Evolutionary conservation across 2,797 vertebrate genomes (phyloP), one percentile per base, ranked within the genome.

Genomic region (Mormyrops boulengeri): DNA sequence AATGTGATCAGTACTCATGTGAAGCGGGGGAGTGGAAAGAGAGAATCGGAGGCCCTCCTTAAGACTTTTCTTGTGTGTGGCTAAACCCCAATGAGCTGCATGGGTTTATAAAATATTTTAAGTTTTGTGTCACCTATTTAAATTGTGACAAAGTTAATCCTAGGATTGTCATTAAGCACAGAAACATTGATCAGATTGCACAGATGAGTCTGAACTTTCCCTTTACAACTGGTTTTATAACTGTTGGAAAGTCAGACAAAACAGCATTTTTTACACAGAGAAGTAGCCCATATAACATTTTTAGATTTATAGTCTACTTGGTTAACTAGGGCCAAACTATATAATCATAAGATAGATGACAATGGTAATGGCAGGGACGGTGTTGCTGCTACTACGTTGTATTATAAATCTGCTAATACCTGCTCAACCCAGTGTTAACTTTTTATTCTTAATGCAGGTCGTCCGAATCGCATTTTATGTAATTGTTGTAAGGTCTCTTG

Each of bases 61-160:
- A 90, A 89, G 92, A 92, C 91, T 91, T 92, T 92, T 92, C 92
- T 92, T 93, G 91, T 92, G 92, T 90, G 88, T 38, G 85, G 85
- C 90, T 91, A 77, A 91, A 91, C 91, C 66, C 88, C 89, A 85
- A 90, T 88, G 89, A 87, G 84, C 90, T 73, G 26, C 60, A 86
- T 49, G 30, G 89, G 89, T 90, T 90, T 88, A 90, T 90, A 89
- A 90, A 88, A 91, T 77, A 57, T 22, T 77, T 87, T 66, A 52
- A 88, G 90, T 91, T 89, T 91, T 85, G 91, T 14, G 49, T 90
- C 89, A 90, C 87, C 90, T 91, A 90, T 92, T 92, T 92, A 92
- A 91, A 92, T 91, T 91, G 92, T 92, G 92, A 93, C 92, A 91
- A 91, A 93, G 92, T 92, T 93, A 92, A 93, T 93, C 93, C 92